phyloP scores from a whole-genome alignment of 2,797 vertebrate species.

The Tamandua tetradactyla region DNA sequence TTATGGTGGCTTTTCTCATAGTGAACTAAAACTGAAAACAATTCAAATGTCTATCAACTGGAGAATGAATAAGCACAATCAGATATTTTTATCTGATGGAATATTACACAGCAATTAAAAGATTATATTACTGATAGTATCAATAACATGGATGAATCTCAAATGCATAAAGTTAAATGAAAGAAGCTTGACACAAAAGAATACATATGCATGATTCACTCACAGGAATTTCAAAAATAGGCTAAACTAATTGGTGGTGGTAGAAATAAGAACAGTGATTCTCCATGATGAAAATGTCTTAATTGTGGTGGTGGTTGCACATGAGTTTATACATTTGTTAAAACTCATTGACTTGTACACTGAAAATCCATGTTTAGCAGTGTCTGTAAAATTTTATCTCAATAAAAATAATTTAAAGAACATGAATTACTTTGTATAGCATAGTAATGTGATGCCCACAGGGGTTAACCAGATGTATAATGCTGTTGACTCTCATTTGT shows the following conservation, averaged over 20 bases:
- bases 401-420: slow-evolving; percentile 12
- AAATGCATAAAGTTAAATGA: not conserved
- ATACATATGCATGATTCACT: not conserved
- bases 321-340: slow-evolving; percentile 20
- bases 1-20: not conserved
- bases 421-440: not conserved
- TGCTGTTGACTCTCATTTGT: not conserved
- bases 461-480: not conserved
- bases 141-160: not conserved
- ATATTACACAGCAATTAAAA: not conserved
- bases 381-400: not conserved
- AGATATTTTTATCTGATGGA: not conserved
- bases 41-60: not conserved
- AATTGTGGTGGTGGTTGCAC: not conserved
- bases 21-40: not conserved
- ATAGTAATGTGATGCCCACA: not conserved
- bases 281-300: not conserved
- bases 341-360: slow-evolving; percentile 12
- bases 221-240: not conserved
- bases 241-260: not conserved
- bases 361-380: not conserved
- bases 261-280: not conserved
- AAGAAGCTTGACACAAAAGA: not conserved
- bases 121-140: not conserved
- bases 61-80: not conserved